These are phyloP conservation scores for Nannobrachium achirus DNA, from an alignment of 2,113 vertebrate species.

Conservation along the genomic window DNA sequence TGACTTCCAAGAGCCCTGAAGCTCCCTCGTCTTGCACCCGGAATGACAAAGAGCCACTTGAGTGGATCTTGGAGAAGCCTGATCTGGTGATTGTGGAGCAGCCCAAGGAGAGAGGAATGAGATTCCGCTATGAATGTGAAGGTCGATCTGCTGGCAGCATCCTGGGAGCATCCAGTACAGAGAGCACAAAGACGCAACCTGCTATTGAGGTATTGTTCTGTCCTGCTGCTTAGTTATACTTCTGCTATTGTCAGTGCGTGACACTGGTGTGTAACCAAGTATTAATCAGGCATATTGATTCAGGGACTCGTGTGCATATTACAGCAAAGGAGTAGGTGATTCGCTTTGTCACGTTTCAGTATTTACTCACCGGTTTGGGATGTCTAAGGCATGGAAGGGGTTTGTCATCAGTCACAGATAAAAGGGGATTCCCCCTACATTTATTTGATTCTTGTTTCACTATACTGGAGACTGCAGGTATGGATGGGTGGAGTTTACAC, in stretches of 20 bases:
- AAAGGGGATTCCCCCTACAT: slow-evolving; percentile 47
- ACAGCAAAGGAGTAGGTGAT: background rate
- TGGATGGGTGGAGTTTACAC: slow-evolving; percentile 16
- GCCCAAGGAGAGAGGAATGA: slow-evolving; percentile 93
- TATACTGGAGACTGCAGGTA: background rate
- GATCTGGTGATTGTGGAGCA: slow-evolving; percentile 86
- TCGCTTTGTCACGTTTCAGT: no score
- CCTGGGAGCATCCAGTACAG: slow-evolving; percentile 86
- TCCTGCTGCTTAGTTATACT: background rate
- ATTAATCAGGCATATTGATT: background rate
- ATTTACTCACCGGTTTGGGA: slow-evolving; percentile 4
- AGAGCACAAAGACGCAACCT: slow-evolving; percentile 88
- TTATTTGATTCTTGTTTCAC: slow-evolving; percentile 1
- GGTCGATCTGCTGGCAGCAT: slow-evolving; percentile 93
- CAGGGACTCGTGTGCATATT: no score
- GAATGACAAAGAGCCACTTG: slow-evolving; percentile 56
- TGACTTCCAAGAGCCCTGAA: background rate
- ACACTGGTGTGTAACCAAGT: no score
- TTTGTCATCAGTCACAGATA: slow-evolving; percentile 35
- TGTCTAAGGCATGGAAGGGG: background rate
- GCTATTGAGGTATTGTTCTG: slow-evolving; percentile 81
- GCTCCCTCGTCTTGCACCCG: slow-evolving; percentile 22
- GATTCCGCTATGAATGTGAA: slow-evolving; percentile 93
- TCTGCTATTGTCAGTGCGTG: background rate
- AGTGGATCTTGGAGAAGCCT: slow-evolving; percentile 76